Percentiles rank a stretch among this genome's conserved stretches.
Conservation (phyloP, 2,888 invertebrate species). For the Siphonodentalium dalli region DNA sequence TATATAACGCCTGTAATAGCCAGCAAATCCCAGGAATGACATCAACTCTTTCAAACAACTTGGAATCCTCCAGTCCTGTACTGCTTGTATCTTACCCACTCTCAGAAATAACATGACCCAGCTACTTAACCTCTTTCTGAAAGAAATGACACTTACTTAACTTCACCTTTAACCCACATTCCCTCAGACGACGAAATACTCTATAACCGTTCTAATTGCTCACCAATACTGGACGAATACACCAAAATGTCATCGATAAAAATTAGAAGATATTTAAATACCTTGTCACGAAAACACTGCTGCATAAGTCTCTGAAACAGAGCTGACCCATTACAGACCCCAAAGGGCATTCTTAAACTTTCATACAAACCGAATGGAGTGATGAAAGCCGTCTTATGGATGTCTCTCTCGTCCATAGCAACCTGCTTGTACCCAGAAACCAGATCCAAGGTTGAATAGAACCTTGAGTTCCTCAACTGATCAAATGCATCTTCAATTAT, state of each 20-base stretch:
- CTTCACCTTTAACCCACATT: too few relatives aligned
- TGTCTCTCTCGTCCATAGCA: slow-evolving; percentile 7
- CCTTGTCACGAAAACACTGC: slow-evolving; percentile 6
- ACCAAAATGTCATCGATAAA: slow-evolving; percentile 7
- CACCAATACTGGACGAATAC: neutral
- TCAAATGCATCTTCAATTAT: slow-evolving; percentile 17
- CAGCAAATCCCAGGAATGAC: too few relatives aligned
- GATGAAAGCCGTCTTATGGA: slow-evolving; percentile 10
- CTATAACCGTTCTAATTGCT: neutral
- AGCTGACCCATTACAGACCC: slow-evolving; percentile 8
- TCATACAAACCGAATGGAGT: slow-evolving; percentile 23
- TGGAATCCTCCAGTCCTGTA: too few relatives aligned
- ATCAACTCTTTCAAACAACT: too few relatives aligned
- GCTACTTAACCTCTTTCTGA: too few relatives aligned
- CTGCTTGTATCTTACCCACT: too few relatives aligned
- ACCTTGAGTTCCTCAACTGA: neutral
- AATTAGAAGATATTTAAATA: slow-evolving; percentile 1
- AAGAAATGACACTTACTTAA: too few relatives aligned
- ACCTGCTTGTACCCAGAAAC: slow-evolving; percentile 12
- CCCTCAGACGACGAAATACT: too few relatives aligned
- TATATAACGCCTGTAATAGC: too few relatives aligned
- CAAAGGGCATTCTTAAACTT: slow-evolving; percentile 20
- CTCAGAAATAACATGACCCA: too few relatives aligned
- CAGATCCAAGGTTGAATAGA: slow-evolving; percentile 8
- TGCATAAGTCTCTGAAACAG: slow-evolving; percentile 23